A percentile compares a stretch with the other conserved stretches of the same genome.
phyloP scores from a whole-genome alignment of 2,888 invertebrate genomes.

The Sinohyriopsis cumingii region DNA sequence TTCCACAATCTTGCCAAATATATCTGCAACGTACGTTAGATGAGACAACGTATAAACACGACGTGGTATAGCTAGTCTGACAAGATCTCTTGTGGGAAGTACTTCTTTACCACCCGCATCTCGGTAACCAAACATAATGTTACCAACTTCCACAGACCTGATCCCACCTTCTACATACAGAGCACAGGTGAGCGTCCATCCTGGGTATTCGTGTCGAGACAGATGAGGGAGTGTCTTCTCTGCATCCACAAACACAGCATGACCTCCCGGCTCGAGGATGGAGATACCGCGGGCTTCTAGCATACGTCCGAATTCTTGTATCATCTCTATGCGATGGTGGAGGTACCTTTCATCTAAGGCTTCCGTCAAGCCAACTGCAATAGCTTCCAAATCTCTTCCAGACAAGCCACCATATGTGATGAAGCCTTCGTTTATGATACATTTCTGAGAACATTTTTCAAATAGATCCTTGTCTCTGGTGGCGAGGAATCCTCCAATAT shows the following conservation, averaged over 20 bases:
- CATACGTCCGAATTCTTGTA: constrained; percentile 5
- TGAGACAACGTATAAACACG: constrained; percentile 12
- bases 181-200: constrained; percentile 15
- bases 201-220: background rate
- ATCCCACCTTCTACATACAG: constrained; percentile 12
- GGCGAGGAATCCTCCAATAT: constrained; percentile 17
- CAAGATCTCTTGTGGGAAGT: constrained; percentile 2
- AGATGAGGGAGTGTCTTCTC: constrained; percentile 7
- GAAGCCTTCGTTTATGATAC: constrained; percentile 16
- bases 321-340: constrained; percentile 7
- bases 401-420: constrained; percentile 24
- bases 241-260: constrained; percentile 16
- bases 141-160: background rate
- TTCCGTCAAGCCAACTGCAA: constrained; percentile 12
- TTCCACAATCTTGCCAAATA: too few relatives aligned
- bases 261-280: constrained; percentile 14
- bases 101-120: background rate
- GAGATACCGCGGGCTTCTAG: constrained; percentile 7
- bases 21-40: background rate
- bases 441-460: background rate
- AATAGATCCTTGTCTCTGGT: constrained; percentile 2
- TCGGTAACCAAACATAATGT: background rate
- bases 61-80: constrained; percentile 14
- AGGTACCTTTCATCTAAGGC: constrained; percentile 16
- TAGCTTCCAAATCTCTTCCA: constrained; percentile 24